Evolutionary conservation across 2,113 vertebrate species (phyloP), one percentile per base, ranked within the genome.

Genomic region (Eubucco bourcierii): DNA sequence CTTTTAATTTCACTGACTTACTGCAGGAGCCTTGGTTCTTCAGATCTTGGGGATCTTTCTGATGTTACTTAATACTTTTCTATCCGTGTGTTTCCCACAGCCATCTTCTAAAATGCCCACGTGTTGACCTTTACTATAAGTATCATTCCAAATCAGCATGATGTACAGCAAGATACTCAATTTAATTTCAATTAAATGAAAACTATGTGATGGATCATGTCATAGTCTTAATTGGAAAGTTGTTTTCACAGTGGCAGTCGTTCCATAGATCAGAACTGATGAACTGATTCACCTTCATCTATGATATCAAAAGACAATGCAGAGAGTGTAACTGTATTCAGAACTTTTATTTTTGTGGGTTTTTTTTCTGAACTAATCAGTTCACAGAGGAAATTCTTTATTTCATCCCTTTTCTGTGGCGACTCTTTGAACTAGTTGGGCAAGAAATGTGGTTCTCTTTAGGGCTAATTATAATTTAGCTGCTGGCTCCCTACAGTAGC

Each of bases 131-230:
- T 73, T 84, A 29, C 59, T 85, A 78, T 95, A 94, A 93, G 67
- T 90, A 83, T 60, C 7, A 60, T 94, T 94, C 61, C 90, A 94
- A 95, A 82, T 83, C 76, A 90, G 72, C 53, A 71, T 72, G 87
- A 53, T 86, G 7, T 93, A 83, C 77, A 50, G 88, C 39, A 94
- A 93, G 58, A 81, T 93, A 82, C 52, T 91, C 33, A 13, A 66
- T 92, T 96, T 70, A 80, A 81, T 94, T 92, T 80, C 77, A 95
- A 84, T 96, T 93, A 95, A 87, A 34, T 93, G 29, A 94, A 96
- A 95, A 67, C 71, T 82, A 1, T 91, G 34, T 81, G 68, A 87
- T 96, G 93, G 90, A 95, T 95, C 80, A 82, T 88, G 61, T 81
- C 75, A 58, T 74, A 74, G n/a, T 90, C 85, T 83, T 95, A 96